Base-by-base conservation (phyloP, 2,113 vertebrate genomes). In the Isurus oxyrinchus region DNA sequence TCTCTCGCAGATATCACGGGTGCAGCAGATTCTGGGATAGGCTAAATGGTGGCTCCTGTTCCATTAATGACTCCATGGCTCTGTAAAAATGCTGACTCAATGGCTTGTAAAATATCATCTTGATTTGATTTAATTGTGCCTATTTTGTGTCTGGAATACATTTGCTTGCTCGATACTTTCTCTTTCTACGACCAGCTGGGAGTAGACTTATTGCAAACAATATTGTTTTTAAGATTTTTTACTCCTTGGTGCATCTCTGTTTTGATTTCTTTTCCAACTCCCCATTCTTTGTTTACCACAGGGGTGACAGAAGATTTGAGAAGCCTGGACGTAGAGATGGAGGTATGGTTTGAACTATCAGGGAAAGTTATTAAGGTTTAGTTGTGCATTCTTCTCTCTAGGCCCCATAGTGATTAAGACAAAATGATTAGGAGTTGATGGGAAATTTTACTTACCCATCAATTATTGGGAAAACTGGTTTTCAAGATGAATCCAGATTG, bases 241-340 rank as follows among this genome's bases (percentile, higher is more conserved):
- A 59, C 21, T 49, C n/a, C 19, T 63, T n/a, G 14, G n/a, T 61
- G 10, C 23, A 5, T 35, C 35, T 57, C 21, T 53, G 4, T 19
- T 55, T 57, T 55, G 21, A 16, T 14, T 69, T 87, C 14, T 53
- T 91, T 25, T 27, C 23, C 57, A 87, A 53, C 55, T 40, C 2
- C 21, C n/a, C 69, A 23, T 87, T 25, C 7, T 55, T 21, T 93
- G 14, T 55, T 6, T 97, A 21, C 72, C 96, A 44, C 97, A 99
- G 98, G 97, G 98, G 98, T 3, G 98, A 99, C 96, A 98, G 98
- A 63, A 97, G 99, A 0, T 99, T 99, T 96, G 98, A 99, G 97
- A 99, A 99, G 98, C 98, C 98, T 0, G 97, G 98, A 81, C 98
- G 98, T 57, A 97, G 98, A 97, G 98, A 99, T 96, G 98, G 97